Base-by-base conservation (phyloP, 2,113 vertebrate genomes). In the Leuciscus idus region DNA sequence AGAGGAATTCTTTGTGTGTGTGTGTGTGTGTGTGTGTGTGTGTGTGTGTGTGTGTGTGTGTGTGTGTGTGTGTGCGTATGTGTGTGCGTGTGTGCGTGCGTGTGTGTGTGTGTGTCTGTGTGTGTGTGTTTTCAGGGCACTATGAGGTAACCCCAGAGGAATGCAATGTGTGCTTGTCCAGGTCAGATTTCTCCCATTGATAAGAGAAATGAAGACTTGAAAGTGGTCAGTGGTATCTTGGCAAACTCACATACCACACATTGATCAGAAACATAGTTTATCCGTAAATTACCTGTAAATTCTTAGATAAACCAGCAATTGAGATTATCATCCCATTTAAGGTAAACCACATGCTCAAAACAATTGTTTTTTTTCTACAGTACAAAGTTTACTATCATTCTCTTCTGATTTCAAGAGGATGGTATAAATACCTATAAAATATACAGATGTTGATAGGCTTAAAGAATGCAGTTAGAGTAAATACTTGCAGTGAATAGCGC, bases 111-210 rank as follows among this genome's bases (percentile, higher is more conserved):
- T 70, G 43, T 72, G 68, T 36, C 13, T 75, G 33, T 68, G 39
- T 84, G 39, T 83, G 33, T 83, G 52, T 80, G 28, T 70, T 66
- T 86, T 89, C 30, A 55, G 52, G 26, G 57, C 30, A 81, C 46
- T 83, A 81, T 89, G 85, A 82, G 68, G 83, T 84, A 78, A 85
- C 43, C 55, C 43, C 77, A 87, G 43, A 57, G 62, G 85, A 89
- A 89, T 85, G 83, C 39, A 77, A 46, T 82, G 85, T 89, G 81
- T 89, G 82, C 59, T 43, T 85, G 80, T 66, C 73, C 85, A 76
- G 68, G 59, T 89, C 85, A 87, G 70, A 81, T 89, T 87, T 84
- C 88, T 68, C 50, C 57, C 80, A 70, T 85, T 81, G 61, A 84
- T 52, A 72, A 70, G 80, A 77, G 80, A 84, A 84, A 74, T 19